phyloP scores from a whole-genome alignment of 2,113 vertebrate species.

The Enhydra lutris region DNA sequence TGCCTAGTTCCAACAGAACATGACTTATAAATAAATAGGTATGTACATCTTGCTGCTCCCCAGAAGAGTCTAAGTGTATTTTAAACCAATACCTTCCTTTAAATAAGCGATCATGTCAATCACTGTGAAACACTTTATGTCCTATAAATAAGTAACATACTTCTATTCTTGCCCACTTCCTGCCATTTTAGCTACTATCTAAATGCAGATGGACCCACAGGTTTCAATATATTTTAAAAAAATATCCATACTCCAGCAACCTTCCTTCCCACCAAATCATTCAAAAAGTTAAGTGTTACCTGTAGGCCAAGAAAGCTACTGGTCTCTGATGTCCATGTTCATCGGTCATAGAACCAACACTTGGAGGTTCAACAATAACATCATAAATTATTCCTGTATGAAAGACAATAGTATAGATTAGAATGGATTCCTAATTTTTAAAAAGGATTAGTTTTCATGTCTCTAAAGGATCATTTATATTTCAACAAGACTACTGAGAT shows the following conservation, averaged over 20 bases:
- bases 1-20: not conserved
- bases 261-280: not conserved
- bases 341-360: slow-evolving; percentile 98
- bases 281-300: slow-evolving; percentile 79
- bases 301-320: slow-evolving; percentile 97
- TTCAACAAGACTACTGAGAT: not conserved
- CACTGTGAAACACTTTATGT: not conserved
- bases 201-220: not conserved
- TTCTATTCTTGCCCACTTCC: not conserved
- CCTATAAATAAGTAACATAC: not conserved
- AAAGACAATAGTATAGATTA: not conserved
- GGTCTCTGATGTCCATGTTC: slow-evolving; percentile 98
- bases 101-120: not conserved
- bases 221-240: not conserved
- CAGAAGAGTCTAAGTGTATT: not conserved
- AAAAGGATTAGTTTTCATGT: not conserved
- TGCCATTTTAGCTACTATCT: not conserved
- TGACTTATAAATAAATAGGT: not conserved
- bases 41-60: not conserved
- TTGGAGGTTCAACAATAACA: slow-evolving; percentile 98
- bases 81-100: not conserved
- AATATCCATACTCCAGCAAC: not conserved
- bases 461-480: not conserved
- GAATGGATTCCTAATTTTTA: not conserved
- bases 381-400: slow-evolving; percentile 96